Evolutionary conservation across 2,797 vertebrate genomes (phyloP), one percentile per base, ranked within the genome.

Genomic region (Amblyraja radiata): DNA sequence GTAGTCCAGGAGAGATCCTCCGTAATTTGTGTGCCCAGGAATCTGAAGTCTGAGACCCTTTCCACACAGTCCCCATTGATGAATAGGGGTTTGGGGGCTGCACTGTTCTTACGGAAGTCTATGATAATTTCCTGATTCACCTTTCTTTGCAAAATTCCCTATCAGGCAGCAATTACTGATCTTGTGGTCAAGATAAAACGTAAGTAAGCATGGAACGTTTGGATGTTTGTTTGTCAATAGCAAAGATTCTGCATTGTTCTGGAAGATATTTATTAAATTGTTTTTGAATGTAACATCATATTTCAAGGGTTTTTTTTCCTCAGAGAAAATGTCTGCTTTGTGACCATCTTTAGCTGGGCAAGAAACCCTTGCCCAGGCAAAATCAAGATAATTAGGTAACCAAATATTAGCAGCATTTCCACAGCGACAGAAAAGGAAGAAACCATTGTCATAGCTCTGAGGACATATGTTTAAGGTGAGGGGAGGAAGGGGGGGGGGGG

Each of bases 91-190:
- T n/a, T n/a, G n/a, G n/a, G n/a, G n/a, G n/a, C n/a, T n/a, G n/a
- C n/a, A n/a, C n/a, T n/a, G n/a, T n/a, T n/a, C n/a, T n/a, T n/a
- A n/a, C n/a, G n/a, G n/a, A n/a, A n/a, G n/a, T n/a, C n/a, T n/a
- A n/a, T n/a, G n/a, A n/a, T n/a, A n/a, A n/a, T n/a, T n/a, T n/a
- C n/a, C n/a, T 54, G 32, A 91, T 39, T 25, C 25, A 46, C 14
- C 10, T 71, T 21, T 76, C 71, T 92, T 92, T 92, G 39, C 76
- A 92, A 92, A 74, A 73, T 76, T 74, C 71, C 71, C 25, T 74
- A 76, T 46, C 86, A 92, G 90, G 71, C 6, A 74, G 13, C 39
- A 88, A 71, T 7, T 1, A 46, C 25, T n/a, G 71, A 46, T 92
- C 18, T 76, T 73, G 90, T 76, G 14, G 32, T 28, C 36, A 14